Evolutionary conservation across 2,113 vertebrate genomes (phyloP).

Genomic region (Cyprinodon tularosa): DNA sequence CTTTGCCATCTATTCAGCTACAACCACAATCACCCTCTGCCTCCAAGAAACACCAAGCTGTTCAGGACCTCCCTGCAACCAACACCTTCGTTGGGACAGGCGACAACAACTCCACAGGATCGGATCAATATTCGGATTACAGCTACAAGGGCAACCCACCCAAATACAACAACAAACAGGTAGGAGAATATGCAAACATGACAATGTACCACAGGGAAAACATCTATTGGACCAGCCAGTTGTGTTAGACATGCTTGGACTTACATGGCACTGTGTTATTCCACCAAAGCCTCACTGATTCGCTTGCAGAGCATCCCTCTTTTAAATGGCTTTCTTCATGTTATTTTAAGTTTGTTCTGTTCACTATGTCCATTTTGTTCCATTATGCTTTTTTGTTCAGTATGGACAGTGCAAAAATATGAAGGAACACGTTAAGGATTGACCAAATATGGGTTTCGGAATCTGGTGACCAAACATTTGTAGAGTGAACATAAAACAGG

Average conservation of each 20-base stretch:
- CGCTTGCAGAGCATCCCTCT: conserved; percentile 42
- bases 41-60: conserved; percentile 99
- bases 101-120: conserved; percentile 97
- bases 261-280: conserved; percentile 35
- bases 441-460: conserved; percentile 57
- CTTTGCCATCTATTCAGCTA: conserved; percentile 94
- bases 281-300: conserved; percentile 76
- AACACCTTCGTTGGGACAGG: conserved; percentile 99
- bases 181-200: conserved; percentile 94
- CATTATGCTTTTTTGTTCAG: conserved; percentile 39
- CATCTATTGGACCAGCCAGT: conserved; percentile 88
- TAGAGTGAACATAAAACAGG: conserved; percentile 10
- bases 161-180: conserved; percentile 99
- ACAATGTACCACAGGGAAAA: conserved; percentile 77
- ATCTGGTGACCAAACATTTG: conserved; percentile 7
- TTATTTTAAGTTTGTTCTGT: conserved; percentile 47
- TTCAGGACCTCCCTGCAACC: conserved; percentile 96
- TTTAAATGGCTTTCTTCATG: conserved; percentile 29
- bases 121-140: conserved; percentile 99
- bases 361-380: conserved; percentile 47
- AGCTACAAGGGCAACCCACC: conserved; percentile 99
- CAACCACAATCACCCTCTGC: conserved; percentile 97
- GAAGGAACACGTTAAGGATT: conserved; percentile 48
- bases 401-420: conserved; percentile 49
- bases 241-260: conserved; percentile 84